These are phyloP conservation scores for Drosophila kohkoa DNA, from an alignment of 1,140 invertebrate species.

Conservation along the genomic window DNA sequence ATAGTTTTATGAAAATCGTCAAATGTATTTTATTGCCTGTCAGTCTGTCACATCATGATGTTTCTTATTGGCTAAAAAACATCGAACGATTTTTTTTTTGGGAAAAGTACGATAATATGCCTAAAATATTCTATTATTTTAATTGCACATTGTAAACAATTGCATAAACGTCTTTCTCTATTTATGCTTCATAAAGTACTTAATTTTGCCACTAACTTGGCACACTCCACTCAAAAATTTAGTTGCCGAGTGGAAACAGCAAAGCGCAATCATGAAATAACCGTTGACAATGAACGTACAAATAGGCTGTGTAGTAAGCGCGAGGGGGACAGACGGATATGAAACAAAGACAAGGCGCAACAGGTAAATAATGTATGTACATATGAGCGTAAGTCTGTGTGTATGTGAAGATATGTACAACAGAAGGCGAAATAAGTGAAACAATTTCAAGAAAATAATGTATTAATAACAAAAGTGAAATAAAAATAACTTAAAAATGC, in stretches of 20 bases:
- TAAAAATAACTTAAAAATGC: conserved; percentile 17
- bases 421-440: conserved; percentile 22
- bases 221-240: not conserved
- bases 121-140: too few species aligned
- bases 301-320: conserved; percentile 33
- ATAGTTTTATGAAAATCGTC: too few species aligned
- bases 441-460: conserved; percentile 48
- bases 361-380: conserved; percentile 55
- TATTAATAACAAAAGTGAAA: conserved; percentile 48
- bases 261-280: conserved; percentile 60
- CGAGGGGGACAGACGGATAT: conserved; percentile 21
- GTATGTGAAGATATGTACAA: conserved; percentile 25
- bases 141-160: too few species aligned
- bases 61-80: too few species aligned
- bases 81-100: too few species aligned
- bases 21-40: too few species aligned
- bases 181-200: too few species aligned
- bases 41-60: too few species aligned
- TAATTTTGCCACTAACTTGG: not conserved
- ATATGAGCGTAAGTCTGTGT: not conserved
- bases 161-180: too few species aligned
- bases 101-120: too few species aligned
- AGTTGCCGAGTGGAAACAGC: conserved; percentile 36
- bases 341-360: conserved; percentile 46
- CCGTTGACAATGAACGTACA: conserved; percentile 59